phyloP scores from a whole-genome alignment of 2,113 vertebrate genomes.

The Sula dactylatra region DNA sequence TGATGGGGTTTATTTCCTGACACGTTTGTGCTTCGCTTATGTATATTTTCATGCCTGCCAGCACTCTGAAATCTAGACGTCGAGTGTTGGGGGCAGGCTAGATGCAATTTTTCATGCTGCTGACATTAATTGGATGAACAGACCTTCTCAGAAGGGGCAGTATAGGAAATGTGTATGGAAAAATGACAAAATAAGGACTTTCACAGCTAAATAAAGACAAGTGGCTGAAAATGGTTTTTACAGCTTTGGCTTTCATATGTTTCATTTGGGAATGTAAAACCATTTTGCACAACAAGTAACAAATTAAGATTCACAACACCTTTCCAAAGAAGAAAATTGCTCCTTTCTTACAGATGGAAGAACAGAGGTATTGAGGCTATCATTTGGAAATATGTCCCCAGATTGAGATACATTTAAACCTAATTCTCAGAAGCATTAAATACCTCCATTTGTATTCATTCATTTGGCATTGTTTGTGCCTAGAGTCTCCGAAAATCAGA shows the following conservation, averaged over 20 bases:
- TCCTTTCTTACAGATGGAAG: slow-evolving; percentile 16
- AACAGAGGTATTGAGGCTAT: slow-evolving; percentile 23
- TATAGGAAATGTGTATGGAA: not conserved
- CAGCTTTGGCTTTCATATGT: not conserved
- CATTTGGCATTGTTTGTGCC: not conserved
- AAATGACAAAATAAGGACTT: slow-evolving; percentile 44
- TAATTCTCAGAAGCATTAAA: slow-evolving; percentile 8
- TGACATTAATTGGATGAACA: slow-evolving; percentile 44
- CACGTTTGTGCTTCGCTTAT: not conserved
- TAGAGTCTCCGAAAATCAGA: not conserved
- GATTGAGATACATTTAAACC: not conserved
- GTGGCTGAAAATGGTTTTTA: slow-evolving; percentile 28
- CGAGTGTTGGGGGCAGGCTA: not conserved
- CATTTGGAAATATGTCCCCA: slow-evolving; percentile 1
- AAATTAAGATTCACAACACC: slow-evolving; percentile 38
- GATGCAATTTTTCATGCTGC: slow-evolving; percentile 10
- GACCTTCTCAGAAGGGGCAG: slow-evolving; percentile 35
- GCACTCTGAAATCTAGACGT: not conserved
- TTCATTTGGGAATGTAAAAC: slow-evolving; percentile 24
- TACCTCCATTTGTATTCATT: slow-evolving; percentile 10
- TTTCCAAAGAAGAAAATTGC: slow-evolving; percentile 17
- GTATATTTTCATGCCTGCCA: slow-evolving; percentile 16
- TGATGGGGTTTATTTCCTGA: not conserved
- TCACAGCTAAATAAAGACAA: slow-evolving; percentile 32
- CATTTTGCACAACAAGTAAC: not conserved